A percentile compares a stretch with the other conserved stretches of the same genome.
phyloP scores from a whole-genome alignment of 1,140 invertebrate species.

The Pinna nobilis region DNA sequence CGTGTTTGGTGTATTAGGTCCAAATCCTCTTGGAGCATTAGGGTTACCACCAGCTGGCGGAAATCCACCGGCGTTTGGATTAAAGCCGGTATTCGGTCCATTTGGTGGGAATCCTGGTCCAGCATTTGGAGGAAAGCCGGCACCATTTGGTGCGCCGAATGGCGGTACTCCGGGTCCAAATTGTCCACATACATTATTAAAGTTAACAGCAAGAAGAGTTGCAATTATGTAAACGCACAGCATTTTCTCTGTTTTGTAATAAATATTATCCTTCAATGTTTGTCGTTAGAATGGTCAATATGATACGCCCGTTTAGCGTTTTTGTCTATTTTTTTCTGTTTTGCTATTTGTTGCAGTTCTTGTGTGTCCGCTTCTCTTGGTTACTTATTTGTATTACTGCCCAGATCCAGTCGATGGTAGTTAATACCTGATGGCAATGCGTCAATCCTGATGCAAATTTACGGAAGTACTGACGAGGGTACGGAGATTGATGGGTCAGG shows the following conservation, averaged over 20 bases:
- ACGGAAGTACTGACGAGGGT: too few relatives aligned
- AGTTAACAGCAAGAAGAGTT: neutral
- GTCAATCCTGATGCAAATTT: too few relatives aligned
- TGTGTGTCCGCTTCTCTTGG: too few relatives aligned
- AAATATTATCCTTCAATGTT: too few relatives aligned
- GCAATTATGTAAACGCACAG: neutral
- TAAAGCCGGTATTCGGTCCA: neutral
- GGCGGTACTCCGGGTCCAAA: neutral
- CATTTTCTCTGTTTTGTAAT: neutral
- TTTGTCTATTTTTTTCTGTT: too few relatives aligned
- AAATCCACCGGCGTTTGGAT: conserved; percentile 1
- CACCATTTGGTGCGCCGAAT: conserved; percentile 7
- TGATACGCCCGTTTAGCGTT: too few relatives aligned
- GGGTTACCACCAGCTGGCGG: neutral
- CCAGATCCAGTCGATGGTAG: too few relatives aligned
- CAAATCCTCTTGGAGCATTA: neutral
- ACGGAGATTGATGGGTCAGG: too few relatives aligned
- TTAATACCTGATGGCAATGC: too few relatives aligned
- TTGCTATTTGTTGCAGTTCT: too few relatives aligned
- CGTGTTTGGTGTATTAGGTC: neutral
- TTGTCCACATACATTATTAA: neutral
- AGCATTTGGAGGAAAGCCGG: conserved; percentile 8
- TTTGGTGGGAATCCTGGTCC: conserved; percentile 1
- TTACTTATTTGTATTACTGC: too few relatives aligned
- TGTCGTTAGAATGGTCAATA: too few relatives aligned